phyloP scores from a whole-genome alignment of 2,113 vertebrate species.

The Vulpes vulpes region DNA sequence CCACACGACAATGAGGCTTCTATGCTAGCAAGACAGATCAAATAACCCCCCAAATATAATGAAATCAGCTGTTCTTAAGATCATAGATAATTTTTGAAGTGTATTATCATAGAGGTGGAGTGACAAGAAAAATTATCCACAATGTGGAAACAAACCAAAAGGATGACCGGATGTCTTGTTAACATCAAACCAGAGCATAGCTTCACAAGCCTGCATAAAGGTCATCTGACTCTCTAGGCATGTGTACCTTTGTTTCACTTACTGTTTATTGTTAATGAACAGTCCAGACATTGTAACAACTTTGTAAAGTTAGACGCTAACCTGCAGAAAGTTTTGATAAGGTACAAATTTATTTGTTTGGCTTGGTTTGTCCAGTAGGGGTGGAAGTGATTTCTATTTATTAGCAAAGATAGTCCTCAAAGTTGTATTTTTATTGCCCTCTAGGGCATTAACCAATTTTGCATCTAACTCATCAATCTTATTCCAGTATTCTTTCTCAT shows the following conservation, averaged over 20 bases:
- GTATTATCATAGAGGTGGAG: not conserved
- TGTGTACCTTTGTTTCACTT: not conserved
- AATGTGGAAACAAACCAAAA: constrained; percentile 10
- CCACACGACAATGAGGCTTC: not conserved
- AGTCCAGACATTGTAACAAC: not conserved
- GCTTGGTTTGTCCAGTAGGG: not conserved
- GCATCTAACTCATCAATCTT: not conserved
- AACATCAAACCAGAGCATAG: not conserved
- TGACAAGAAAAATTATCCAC: not conserved
- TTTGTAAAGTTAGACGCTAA: not conserved
- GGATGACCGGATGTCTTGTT: not conserved
- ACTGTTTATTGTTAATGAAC: not conserved
- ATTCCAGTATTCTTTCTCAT: not conserved
- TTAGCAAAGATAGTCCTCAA: constrained; percentile 23
- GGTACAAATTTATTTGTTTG: not conserved
- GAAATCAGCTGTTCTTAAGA: not conserved
- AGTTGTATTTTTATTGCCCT: not conserved
- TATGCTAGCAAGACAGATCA: not conserved
- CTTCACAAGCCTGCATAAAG: not conserved
- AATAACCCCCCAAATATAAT: not conserved
- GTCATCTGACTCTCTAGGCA: not conserved
- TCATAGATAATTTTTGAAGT: constrained; percentile 1
- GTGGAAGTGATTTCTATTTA: not conserved
- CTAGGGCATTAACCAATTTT: not conserved
- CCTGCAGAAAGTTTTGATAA: not conserved